Evolutionary conservation across 2,888 invertebrate genomes (phyloP), one percentile per base, ranked within the genome.

Genomic region (Beris chalybata): DNA sequence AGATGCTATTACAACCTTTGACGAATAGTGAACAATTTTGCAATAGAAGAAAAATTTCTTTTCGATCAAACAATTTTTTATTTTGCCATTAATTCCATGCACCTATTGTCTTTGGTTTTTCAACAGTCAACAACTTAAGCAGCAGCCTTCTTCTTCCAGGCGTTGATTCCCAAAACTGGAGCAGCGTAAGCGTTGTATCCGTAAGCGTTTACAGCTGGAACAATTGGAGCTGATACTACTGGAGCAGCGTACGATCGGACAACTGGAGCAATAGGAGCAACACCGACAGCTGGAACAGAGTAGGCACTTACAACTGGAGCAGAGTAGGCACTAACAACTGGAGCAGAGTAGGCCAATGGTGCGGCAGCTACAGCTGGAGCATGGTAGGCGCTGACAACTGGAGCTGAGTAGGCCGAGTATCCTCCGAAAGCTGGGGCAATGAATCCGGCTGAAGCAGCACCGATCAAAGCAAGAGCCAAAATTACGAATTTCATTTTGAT

Each of bases 131-230:
- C 47, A 13, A 48, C 13, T 61, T 61, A 61, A 38, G 61, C 61
- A 9, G 61, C 61, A 50, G 61, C 61, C 61, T 61, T 61, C 61
- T 61, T 61, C 52, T 61, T 61, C 61, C 61, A 61, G 32, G 50
- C 50, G 3, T 61, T 52, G 11, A 50, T 43, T 11, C 32, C 22
- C 5, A 52, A 32, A 15, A 32, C 59, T n/a, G 50, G 48, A 4
- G 48, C 13, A 48, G 13, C 48, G 4, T 7, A 47, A 48, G 48
- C 5, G 47, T 47, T 22, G 22, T 22, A 22, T 22, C 22, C 22
- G 31, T 47, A 45, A 13, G 58, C 47, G 48, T 9, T n/a, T 6
- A 59, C 32, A 9, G n/a, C 54, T 4, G 31, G 31, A 31, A 54
- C n/a, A 31, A 4, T n/a, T 7, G 59, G 59, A 48, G 59, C 47